Evolutionary conservation across 2,888 invertebrate genomes (phyloP), one percentile per base, ranked within the genome.

Genomic region (Chalcosyrphus nemorum): DNA sequence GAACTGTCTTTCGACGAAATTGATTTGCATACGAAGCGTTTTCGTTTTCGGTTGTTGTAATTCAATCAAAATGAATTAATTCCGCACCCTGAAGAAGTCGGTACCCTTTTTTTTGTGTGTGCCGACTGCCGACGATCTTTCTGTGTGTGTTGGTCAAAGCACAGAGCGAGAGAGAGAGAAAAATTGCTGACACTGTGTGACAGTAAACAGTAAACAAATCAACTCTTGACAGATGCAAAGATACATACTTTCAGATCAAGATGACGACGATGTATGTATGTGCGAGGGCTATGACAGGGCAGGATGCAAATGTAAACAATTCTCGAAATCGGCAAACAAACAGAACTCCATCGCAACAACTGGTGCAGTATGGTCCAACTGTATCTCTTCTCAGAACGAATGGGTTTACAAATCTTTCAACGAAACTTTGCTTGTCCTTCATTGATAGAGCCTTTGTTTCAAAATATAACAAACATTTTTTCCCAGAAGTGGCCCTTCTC

Each of bases 1-100:
- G n/a, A 38, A 45, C 54, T 35, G 65, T 13, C 43, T 52, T 47
- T 50, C 50, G 65, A 43, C 11, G 71, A 61, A 76, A 81, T 74
- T 65, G 74, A 70, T 84, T 65, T 84, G 80, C 84, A 80, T 84
- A 59, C 74, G 74, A 84, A 75, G 80, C 84, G 68, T 84, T 70
- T 80, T 80, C 57, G 71, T n/a, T n/a, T n/a, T n/a, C n/a, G n/a
- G n/a, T n/a, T n/a, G 68, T 80, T 65, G 84, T 80, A 80, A 84
- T 70, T 84, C 80, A 84, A 84, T 84, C 84, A 68, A 45, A 84
- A 84, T 75, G 80, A 84, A 75, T 80, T 84, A 80, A 84, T 75
- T 80, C 74, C 57, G 70, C 74, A 84, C 72, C 68, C 80, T 75
- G 80, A 74, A 74, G 80, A 54, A 70, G 70, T 57, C 61, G 52